Percentiles rank a stretch among this genome's conserved stretches.
phyloP scores from a whole-genome alignment of 2,888 invertebrate species.

The Andrena flavipes region DNA sequence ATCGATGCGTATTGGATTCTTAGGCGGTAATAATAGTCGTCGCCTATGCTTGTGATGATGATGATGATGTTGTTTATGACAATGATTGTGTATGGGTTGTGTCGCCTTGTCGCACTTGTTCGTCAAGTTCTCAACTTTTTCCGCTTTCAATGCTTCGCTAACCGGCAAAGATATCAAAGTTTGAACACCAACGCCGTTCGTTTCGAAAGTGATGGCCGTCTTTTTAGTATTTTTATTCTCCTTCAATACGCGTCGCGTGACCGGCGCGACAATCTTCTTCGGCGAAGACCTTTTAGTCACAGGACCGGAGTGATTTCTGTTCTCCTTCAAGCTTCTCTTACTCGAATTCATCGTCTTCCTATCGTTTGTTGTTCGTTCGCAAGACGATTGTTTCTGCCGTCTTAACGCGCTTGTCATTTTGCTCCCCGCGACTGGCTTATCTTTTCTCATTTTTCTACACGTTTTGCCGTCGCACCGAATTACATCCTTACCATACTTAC shows the following conservation, averaged over 20 bases:
- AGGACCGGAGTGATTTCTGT: slow-evolving; percentile 70
- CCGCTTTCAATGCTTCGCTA: slow-evolving; percentile 75
- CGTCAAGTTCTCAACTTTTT: slow-evolving; percentile 69
- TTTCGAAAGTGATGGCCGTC: slow-evolving; percentile 65
- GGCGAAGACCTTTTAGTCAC: slow-evolving; percentile 63
- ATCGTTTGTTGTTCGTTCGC: slow-evolving; percentile 59
- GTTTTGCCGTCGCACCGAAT: slow-evolving; percentile 69
- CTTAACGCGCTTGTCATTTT: slow-evolving; percentile 58
- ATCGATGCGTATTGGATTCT: slow-evolving; percentile 84
- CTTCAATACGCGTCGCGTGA: slow-evolving; percentile 79
- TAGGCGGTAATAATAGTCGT: slow-evolving; percentile 79
- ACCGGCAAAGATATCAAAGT: slow-evolving; percentile 78
- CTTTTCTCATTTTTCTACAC: slow-evolving; percentile 72
- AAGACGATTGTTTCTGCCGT: slow-evolving; percentile 65
- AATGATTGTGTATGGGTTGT: slow-evolving; percentile 70
- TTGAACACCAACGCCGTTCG: slow-evolving; percentile 76
- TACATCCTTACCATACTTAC: slow-evolving; percentile 67
- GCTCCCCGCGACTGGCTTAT: slow-evolving; percentile 71
- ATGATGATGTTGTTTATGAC: slow-evolving; percentile 80
- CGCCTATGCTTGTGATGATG: slow-evolving; percentile 84
- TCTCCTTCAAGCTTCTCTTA: slow-evolving; percentile 78
- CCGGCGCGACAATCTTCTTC: slow-evolving; percentile 64
- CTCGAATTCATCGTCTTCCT: slow-evolving; percentile 55
- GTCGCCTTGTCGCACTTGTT: slow-evolving; percentile 72
- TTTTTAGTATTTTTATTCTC: slow-evolving; percentile 83